Evolutionary conservation across 2,888 invertebrate genomes (phyloP).

Genomic region (Leucophora obtusa): DNA sequence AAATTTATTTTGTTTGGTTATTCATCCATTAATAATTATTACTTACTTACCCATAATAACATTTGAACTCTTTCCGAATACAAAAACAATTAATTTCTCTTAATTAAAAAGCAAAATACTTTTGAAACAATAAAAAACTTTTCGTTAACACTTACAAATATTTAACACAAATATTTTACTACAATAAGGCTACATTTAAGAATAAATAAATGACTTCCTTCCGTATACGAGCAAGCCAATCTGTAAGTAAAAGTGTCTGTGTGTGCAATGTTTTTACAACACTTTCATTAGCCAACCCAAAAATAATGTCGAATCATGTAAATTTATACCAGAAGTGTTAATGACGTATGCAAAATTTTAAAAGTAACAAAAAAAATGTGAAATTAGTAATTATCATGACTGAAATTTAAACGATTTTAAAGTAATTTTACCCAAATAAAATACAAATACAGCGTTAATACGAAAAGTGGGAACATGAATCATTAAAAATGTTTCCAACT

Average conservation of each 20-base stretch:
- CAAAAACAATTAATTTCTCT: conserved; percentile 44
- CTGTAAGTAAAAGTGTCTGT: background rate
- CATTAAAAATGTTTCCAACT: conserved; percentile 27
- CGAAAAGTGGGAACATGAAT: background rate
- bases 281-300: background rate
- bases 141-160: conserved; percentile 27
- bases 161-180: conserved; percentile 14
- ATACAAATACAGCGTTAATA: background rate
- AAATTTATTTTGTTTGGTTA: too few relatives aligned
- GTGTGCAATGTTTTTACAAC: background rate
- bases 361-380: background rate
- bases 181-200: conserved; percentile 5
- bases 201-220: conserved; percentile 52
- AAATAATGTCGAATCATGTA: conserved; percentile 16
- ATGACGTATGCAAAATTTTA: background rate
- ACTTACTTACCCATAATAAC: background rate
- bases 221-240: conserved; percentile 16
- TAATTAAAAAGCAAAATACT: conserved; percentile 24
- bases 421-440: conserved; percentile 21
- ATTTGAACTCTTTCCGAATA: background rate
- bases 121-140: conserved; percentile 36
- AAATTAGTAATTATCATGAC: background rate
- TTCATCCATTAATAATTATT: too few relatives aligned
- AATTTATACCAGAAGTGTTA: background rate
- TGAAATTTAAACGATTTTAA: conserved; percentile 8